phyloP scores from a whole-genome alignment of 2,888 invertebrate genomes.

The Agrypnus murinus region DNA sequence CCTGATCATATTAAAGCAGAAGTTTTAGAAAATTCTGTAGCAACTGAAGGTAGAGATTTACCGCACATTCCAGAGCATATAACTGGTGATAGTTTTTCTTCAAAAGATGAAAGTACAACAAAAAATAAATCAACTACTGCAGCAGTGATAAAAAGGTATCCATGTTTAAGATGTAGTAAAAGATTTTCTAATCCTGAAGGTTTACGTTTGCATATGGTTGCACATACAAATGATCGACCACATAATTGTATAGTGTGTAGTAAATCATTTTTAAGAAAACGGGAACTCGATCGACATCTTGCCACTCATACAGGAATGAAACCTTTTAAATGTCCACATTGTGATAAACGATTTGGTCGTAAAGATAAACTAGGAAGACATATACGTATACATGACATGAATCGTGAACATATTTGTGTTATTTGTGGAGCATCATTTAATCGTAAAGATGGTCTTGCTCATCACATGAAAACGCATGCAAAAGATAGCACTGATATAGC shows the following conservation, averaged over 20 bases:
- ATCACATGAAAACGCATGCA: constrained; percentile 76
- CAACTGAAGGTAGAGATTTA: constrained; percentile 41
- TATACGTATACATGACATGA: constrained; percentile 78
- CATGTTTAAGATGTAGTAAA: constrained; percentile 64
- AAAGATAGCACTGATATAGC: constrained; percentile 46
- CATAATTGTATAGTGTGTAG: constrained; percentile 80
- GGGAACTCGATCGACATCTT: constrained; percentile 81
- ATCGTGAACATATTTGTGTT: constrained; percentile 73
- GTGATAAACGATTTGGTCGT: constrained; percentile 80
- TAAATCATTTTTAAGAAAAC: constrained; percentile 80
- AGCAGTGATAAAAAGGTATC: constrained; percentile 56
- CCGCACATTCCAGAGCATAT: constrained; percentile 64
- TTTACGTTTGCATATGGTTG: constrained; percentile 71
- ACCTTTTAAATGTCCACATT: constrained; percentile 80
- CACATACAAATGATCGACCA: constrained; percentile 73
- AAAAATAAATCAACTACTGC: constrained; percentile 37
- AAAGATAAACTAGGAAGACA: constrained; percentile 82
- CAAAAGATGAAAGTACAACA: constrained; percentile 33
- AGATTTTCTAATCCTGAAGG: constrained; percentile 62
- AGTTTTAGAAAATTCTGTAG: constrained; percentile 29
- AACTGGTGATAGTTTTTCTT: constrained; percentile 62
- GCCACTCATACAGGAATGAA: constrained; percentile 80
- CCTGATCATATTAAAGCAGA: constrained; percentile 71
- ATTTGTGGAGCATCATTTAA: constrained; percentile 78
- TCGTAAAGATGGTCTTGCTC: constrained; percentile 75